Conservation (phyloP, 2,113 vertebrate species). For the Rhinopomastus cyanomelas region DNA sequence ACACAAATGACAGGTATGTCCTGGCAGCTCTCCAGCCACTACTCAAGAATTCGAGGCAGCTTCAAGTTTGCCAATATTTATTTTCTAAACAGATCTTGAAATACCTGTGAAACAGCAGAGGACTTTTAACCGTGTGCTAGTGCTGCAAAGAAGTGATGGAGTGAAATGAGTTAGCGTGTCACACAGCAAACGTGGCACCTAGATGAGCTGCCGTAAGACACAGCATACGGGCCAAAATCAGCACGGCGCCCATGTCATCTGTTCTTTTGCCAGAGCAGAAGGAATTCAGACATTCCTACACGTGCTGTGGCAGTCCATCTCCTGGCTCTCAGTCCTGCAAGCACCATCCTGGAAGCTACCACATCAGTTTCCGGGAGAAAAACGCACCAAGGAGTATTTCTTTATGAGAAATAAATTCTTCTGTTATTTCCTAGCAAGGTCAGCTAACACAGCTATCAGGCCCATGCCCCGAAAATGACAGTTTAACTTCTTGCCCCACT, state of each 20-base stretch:
- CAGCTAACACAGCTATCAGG: too few relatives aligned
- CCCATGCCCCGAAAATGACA: too few relatives aligned
- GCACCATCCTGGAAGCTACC: background rate
- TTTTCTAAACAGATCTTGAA: background rate
- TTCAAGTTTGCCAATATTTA: background rate
- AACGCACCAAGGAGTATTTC: background rate
- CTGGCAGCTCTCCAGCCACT: background rate
- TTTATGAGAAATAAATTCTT: background rate
- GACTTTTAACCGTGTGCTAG: background rate
- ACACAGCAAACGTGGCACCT: background rate
- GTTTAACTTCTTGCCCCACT: too few relatives aligned
- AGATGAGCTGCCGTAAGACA: background rate
- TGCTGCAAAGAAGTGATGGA: background rate
- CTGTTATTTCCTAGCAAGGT: too few relatives aligned
- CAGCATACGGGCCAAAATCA: background rate
- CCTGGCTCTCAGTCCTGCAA: background rate
- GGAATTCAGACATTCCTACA: background rate
- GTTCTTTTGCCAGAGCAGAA: background rate
- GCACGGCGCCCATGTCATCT: rapidly evolving
- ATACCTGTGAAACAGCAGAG: background rate
- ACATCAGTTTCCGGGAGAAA: background rate
- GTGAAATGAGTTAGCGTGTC: background rate
- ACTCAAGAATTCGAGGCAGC: background rate
- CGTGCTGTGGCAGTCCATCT: background rate
- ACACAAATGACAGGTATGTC: background rate